Percentiles rank a stretch among this genome's conserved stretches.
Evolutionary conservation across 1,140 invertebrate species (phyloP).

Genomic region (Conus betulinus): DNA sequence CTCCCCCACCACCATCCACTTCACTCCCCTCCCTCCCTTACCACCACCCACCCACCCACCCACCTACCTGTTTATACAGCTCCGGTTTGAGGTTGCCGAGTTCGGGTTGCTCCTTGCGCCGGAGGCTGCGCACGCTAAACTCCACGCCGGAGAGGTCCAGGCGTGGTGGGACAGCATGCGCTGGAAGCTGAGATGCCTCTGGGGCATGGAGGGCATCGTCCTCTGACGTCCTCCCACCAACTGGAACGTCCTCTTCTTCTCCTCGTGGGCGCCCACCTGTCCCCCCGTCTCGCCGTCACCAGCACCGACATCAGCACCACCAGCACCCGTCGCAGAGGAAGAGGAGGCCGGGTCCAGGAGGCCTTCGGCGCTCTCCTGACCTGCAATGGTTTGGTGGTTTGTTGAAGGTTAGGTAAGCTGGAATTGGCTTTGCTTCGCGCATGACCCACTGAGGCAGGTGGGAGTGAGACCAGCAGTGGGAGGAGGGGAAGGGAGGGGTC

Average conservation of each 20-base stretch:
- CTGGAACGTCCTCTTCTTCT: constrained; percentile 52
- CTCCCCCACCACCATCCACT: neutral
- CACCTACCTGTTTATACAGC: constrained; percentile 81
- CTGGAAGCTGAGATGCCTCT: constrained; percentile 86
- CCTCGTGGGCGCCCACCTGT: constrained; percentile 46
- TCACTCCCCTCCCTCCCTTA: neutral
- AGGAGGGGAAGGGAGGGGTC: too few relatives aligned
- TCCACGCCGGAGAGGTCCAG: constrained; percentile 85
- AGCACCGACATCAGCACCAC: neutral
- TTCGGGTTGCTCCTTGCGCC: constrained; percentile 68
- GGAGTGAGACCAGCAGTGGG: too few relatives aligned
- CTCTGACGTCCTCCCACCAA: constrained; percentile 82
- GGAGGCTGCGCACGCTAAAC: constrained; percentile 81
- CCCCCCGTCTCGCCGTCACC: constrained; percentile 39
- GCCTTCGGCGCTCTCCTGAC: too few relatives aligned
- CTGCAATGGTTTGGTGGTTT: too few relatives aligned
- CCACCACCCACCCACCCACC: too few relatives aligned
- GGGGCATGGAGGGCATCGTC: constrained; percentile 87
- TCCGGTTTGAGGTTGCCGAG: constrained; percentile 81
- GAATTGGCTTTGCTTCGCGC: too few relatives aligned
- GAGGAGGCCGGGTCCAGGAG: too few relatives aligned
- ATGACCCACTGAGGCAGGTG: too few relatives aligned
- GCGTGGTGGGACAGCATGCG: constrained; percentile 85
- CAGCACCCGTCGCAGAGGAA: too few relatives aligned
- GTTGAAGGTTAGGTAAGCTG: too few relatives aligned